Evolutionary conservation across 2,888 invertebrate species (phyloP).

Genomic region (Hydropsyche betteni): DNA sequence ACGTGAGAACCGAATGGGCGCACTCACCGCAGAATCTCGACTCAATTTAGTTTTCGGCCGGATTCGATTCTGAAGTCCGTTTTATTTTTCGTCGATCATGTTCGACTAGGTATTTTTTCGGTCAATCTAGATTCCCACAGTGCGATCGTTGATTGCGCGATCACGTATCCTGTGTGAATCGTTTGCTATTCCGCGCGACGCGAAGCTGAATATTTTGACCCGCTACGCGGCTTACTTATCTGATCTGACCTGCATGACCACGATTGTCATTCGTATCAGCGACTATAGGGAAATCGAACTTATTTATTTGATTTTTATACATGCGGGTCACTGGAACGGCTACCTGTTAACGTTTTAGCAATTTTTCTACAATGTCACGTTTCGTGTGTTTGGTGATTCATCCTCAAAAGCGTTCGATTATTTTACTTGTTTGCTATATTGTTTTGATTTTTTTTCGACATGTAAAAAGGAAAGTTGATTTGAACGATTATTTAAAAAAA

Average conservation of each 20-base stretch:
- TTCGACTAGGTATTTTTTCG: background rate
- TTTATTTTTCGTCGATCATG: constrained; percentile 1
- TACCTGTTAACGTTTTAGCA: background rate
- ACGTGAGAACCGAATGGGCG: constrained; percentile 10
- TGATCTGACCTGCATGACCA: constrained; percentile 32
- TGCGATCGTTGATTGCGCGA: constrained; percentile 19
- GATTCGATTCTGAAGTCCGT: background rate
- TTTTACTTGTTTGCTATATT: too few relatives aligned
- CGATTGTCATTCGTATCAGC: constrained; percentile 35
- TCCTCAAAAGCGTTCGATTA: background rate
- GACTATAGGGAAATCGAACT: constrained; percentile 16
- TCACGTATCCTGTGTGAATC: constrained; percentile 34
- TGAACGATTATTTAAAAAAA: too few relatives aligned
- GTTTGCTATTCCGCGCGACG: constrained; percentile 30
- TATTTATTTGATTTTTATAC: constrained; percentile 18
- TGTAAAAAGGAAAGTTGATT: too few relatives aligned
- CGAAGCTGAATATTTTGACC: constrained; percentile 29
- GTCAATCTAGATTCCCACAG: constrained; percentile 26
- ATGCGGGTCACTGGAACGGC: constrained; percentile 28
- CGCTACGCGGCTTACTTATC: constrained; percentile 37
- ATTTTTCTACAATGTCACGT: background rate
- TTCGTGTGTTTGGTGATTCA: background rate
- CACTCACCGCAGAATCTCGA: background rate
- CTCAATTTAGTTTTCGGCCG: background rate
- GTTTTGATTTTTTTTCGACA: too few relatives aligned